Conservation (phyloP, 2,888 invertebrate species). For the Scelioninae gen. 1 region DNA sequence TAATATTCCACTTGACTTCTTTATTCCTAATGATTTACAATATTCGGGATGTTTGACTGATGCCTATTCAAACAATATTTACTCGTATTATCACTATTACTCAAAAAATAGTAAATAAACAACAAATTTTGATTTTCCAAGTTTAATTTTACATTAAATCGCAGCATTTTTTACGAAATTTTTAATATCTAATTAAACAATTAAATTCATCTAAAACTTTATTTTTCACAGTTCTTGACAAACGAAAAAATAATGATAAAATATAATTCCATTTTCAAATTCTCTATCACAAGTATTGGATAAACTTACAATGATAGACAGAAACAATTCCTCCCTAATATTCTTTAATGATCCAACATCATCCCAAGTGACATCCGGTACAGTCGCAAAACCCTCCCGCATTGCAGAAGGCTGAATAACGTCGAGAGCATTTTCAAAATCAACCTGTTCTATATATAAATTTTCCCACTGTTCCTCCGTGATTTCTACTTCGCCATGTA, state of each 20-base stretch:
- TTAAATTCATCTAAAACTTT: too few relatives aligned
- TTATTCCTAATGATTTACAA: conserved; percentile 91
- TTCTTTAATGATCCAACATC: conserved; percentile 96
- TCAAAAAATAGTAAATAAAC: too few relatives aligned
- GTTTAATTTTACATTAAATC: too few relatives aligned
- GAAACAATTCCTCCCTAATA: conserved; percentile 94
- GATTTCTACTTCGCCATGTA: conserved; percentile 88
- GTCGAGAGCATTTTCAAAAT: conserved; percentile 91
- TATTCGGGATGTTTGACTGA: conserved; percentile 95
- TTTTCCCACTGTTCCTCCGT: conserved; percentile 87
- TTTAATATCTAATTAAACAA: too few relatives aligned
- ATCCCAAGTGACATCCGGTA: conserved; percentile 98
- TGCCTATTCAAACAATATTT: conserved; percentile 87
- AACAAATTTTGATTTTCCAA: too few relatives aligned
- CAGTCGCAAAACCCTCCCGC: conserved; percentile 98
- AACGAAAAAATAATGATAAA: too few relatives aligned
- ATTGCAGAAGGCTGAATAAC: conserved; percentile 96
- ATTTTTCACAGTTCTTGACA: too few relatives aligned
- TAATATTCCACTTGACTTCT: conserved; percentile 94
- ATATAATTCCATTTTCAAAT: neutral
- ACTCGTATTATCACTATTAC: too few relatives aligned
- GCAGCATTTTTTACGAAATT: too few relatives aligned
- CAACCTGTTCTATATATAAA: conserved; percentile 89
- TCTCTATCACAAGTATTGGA: neutral
- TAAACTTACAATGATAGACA: conserved; percentile 91